These are phyloP conservation scores for Alviniconcha strummeri DNA, from an alignment of 2,888 invertebrate genomes.

Conservation along the genomic window DNA sequence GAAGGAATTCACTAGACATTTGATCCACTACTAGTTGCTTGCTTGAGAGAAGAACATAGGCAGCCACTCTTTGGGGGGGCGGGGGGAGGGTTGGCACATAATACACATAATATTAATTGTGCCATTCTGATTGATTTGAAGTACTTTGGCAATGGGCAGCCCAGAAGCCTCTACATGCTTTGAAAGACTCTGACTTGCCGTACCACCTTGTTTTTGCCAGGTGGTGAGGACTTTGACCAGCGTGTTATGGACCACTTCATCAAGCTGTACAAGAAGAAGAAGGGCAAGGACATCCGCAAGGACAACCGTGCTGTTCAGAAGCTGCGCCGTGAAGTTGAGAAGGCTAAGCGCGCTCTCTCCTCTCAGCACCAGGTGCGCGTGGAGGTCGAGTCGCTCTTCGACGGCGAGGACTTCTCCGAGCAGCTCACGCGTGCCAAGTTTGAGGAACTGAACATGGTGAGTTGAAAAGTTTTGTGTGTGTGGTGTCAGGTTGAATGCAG, in stretches of 20 bases:
- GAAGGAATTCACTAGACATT: too few species aligned
- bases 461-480: slow-evolving; percentile 34
- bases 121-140: too few species aligned
- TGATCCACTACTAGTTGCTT: too few species aligned
- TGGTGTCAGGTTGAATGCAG: too few species aligned
- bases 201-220: slow-evolving; percentile 49
- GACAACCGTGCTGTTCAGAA: slow-evolving; percentile 96
- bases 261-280: slow-evolving; percentile 98
- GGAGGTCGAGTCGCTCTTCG: slow-evolving; percentile 98
- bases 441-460: slow-evolving; percentile 95
- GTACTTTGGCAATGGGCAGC: too few species aligned
- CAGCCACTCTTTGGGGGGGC: too few species aligned
- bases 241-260: slow-evolving; percentile 99
- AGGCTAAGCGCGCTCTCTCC: slow-evolving; percentile 96
- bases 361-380: slow-evolving; percentile 96
- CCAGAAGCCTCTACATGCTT: too few species aligned
- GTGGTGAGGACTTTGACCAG: slow-evolving; percentile 99
- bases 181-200: too few species aligned
- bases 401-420: slow-evolving; percentile 98
- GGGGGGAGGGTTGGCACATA: too few species aligned
- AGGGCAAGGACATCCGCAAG: slow-evolving; percentile 96
- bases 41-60: too few species aligned
- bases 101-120: too few species aligned
- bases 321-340: slow-evolving; percentile 96
- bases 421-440: slow-evolving; percentile 98